Percentiles rank a stretch among this genome's conserved stretches.
Conservation (phyloP, 2,797 vertebrate genomes). For the Fistularia commersonii region DNA sequence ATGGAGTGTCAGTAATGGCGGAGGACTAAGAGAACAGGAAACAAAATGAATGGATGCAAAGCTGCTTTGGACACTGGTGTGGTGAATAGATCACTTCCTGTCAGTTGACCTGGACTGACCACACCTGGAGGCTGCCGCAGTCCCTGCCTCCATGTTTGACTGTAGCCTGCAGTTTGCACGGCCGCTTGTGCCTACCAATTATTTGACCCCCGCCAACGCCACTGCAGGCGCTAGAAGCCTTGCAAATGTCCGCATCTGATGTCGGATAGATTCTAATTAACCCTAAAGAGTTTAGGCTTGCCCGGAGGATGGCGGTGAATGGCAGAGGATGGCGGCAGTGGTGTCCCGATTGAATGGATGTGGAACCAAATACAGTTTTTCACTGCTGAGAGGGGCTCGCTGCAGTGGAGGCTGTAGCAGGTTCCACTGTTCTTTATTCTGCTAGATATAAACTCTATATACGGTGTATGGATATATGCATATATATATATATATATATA, state of each 20-base stretch:
- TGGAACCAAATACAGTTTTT: conserved; percentile 56
- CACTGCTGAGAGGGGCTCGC: conserved; percentile 33
- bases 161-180: conserved; percentile 22
- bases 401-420: conserved; percentile 22
- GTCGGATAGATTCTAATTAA: conserved; percentile 70
- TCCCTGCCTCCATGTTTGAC: background rate
- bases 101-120: no score
- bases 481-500: no score
- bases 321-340: conserved; percentile 50
- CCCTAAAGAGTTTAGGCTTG: conserved; percentile 63
- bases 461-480: no score
- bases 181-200: conserved; percentile 47
- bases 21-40: no score
- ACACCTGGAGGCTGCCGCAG: no score
- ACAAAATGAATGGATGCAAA: no score
- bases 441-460: no score
- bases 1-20: no score
- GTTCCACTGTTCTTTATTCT: background rate
- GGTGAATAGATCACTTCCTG: no score
- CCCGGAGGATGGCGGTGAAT: conserved; percentile 67
- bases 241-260: conserved; percentile 57
- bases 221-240: conserved; percentile 54
- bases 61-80: no score
- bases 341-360: conserved; percentile 39
- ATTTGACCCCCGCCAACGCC: no score